These are phyloP conservation scores for Drosophila mimica DNA, from an alignment of 2,888 invertebrate species.

Conservation along the genomic window DNA sequence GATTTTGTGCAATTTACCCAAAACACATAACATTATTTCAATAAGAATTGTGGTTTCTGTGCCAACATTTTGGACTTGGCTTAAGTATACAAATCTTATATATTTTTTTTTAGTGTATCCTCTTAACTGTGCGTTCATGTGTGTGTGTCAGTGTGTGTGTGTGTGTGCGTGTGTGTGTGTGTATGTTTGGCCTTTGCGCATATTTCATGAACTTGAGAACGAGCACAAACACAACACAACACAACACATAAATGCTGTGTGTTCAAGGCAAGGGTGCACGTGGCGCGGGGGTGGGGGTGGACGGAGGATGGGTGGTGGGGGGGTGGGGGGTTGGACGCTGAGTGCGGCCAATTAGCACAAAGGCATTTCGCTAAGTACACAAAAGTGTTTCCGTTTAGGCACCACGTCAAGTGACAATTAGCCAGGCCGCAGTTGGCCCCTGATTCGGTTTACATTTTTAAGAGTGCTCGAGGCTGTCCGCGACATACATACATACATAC, in stretches of 20 bases:
- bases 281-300: neutral
- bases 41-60: neutral
- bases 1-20: too few relatives aligned
- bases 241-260: constrained; percentile 26
- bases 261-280: constrained; percentile 26
- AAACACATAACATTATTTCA: neutral
- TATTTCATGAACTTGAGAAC: constrained; percentile 73
- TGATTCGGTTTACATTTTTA: constrained; percentile 72
- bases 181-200: constrained; percentile 68
- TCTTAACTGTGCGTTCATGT: neutral
- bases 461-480: constrained; percentile 55
- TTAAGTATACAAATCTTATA: neutral
- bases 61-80: neutral
- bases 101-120: neutral
- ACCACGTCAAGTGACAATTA: constrained; percentile 71
- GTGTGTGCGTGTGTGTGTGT: constrained; percentile 7
- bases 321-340: constrained; percentile 30
- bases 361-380: constrained; percentile 72
- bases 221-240: constrained; percentile 44
- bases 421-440: constrained; percentile 52
- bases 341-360: constrained; percentile 81
- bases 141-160: constrained; percentile 2
- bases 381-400: constrained; percentile 81
- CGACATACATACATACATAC: neutral
- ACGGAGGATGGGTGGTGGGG: neutral